Percentiles rank a stretch among this genome's conserved stretches.
Evolutionary conservation across 1,140 invertebrate species (phyloP).

Genomic region (Danaus melanippus): DNA sequence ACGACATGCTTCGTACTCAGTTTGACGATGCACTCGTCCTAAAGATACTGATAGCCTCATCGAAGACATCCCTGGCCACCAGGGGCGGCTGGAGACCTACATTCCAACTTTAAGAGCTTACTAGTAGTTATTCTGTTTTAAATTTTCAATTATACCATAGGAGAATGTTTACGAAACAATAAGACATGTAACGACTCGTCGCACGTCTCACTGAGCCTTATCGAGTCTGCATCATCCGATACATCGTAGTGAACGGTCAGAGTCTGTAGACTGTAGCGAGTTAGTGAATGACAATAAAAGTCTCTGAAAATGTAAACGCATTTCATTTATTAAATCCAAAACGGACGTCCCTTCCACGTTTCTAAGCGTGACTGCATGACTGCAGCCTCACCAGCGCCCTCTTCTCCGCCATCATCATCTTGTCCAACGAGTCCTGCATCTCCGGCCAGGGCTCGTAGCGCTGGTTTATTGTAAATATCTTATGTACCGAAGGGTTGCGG

Average conservation of each 20-base stretch:
- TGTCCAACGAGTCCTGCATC: slow-evolving; percentile 54
- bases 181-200: too few relatives aligned
- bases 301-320: slow-evolving; percentile 24
- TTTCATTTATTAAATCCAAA: slow-evolving; percentile 18
- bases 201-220: too few relatives aligned
- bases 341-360: background rate
- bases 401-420: slow-evolving; percentile 48
- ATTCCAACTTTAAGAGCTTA: slow-evolving; percentile 29
- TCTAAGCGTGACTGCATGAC: slow-evolving; percentile 28
- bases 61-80: too few relatives aligned
- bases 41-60: too few relatives aligned
- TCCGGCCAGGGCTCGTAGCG: slow-evolving; percentile 57
- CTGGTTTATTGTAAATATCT: slow-evolving; percentile 47
- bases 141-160: too few relatives aligned
- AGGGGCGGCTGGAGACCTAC: background rate
- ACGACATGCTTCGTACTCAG: too few relatives aligned
- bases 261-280: slow-evolving; percentile 33
- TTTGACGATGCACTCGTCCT: too few relatives aligned
- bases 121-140: slow-evolving; percentile 17
- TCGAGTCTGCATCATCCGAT: too few relatives aligned
- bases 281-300: slow-evolving; percentile 68
- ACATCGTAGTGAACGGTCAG: too few relatives aligned
- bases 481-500: slow-evolving; percentile 39
- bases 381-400: slow-evolving; percentile 33
- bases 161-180: too few relatives aligned